phyloP scores from a whole-genome alignment of 2,888 invertebrate genomes.

The Physocephala rufipes region DNA sequence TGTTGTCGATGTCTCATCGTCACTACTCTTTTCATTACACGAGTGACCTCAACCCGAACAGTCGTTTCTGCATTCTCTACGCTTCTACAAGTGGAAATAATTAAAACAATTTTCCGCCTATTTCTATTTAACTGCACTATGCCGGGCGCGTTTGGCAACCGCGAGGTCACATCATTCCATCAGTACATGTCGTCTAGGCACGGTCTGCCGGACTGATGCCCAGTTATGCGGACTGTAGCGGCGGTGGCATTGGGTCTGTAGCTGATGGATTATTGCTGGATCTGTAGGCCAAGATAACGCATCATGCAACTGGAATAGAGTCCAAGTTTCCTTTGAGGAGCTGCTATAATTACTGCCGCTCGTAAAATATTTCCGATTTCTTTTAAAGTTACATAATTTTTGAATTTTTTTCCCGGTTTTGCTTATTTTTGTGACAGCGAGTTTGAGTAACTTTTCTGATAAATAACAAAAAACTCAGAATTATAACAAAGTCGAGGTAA shows the following conservation, averaged over 20 bases:
- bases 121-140: conserved; percentile 29
- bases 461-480: neutral
- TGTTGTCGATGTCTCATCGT: neutral
- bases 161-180: neutral
- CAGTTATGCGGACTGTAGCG: neutral
- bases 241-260: neutral
- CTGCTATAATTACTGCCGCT: conserved; percentile 35
- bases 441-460: no score
- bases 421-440: no score
- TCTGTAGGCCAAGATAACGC: conserved; percentile 14
- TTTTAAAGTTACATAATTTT: neutral
- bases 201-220: neutral
- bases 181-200: neutral
- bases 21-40: conserved; percentile 15
- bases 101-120: conserved; percentile 36
- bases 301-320: conserved; percentile 16
- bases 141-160: neutral
- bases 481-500: no score
- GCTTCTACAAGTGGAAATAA: conserved; percentile 35
- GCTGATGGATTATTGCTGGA: conserved; percentile 22
- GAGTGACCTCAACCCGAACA: conserved; percentile 29
- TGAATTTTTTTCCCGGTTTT: neutral
- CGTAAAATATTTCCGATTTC: conserved; percentile 22
- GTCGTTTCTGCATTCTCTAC: conserved; percentile 14
- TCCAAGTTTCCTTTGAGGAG: conserved; percentile 15